Base-by-base conservation (phyloP, 2,797 vertebrate genomes). In the Lutra lutra region DNA sequence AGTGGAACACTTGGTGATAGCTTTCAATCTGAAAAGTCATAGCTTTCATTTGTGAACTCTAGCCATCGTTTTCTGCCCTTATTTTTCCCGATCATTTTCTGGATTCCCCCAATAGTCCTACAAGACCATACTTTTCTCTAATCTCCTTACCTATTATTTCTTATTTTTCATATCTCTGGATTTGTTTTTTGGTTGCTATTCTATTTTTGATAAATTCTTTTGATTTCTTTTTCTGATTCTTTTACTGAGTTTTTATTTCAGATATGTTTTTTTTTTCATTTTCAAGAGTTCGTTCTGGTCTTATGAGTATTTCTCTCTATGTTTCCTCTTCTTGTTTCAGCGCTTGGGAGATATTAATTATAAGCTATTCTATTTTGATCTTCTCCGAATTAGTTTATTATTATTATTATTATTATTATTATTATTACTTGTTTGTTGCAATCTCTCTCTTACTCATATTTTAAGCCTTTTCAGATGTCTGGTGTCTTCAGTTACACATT, bases 331-430 rank as follows among this genome's bases (percentile, higher is more conserved):
- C 46, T 72, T 38, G 21, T 32, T 89, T 95, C 27, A 91, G 46
- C 23, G 72, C 38, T 88, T 83, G 29, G 15, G 14, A 5, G 54
- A 66, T 90, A 21, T 72, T 91, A 84, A 75, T 82, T 94, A 72
- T n/a, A 79, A 94, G 21, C 54, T 75, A n/a, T 79, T 80, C 40
- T 68, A 38, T 79, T 97, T 94, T 78, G 89, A 68, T 93, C 58
- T 88, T 91, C 20, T 95, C 64, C 51, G n/a, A 79, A 86, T 75
- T 94, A 23, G 7, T 82, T 92, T 56, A 62, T 84, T 38, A 21
- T 92, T 23, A 78, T 92, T 23, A 77, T 62, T 62, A 38, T 92
- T 64, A 73, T 83, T 38, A 20, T 89, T 20, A 77, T 62, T 62
- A 38, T 29, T 66, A 46, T 25, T 60, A 29, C 14, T 91, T 38